Evolutionary conservation across 2,113 vertebrate genomes (phyloP), one percentile per base, ranked within the genome.

Genomic region (Muntiacus reevesi): DNA sequence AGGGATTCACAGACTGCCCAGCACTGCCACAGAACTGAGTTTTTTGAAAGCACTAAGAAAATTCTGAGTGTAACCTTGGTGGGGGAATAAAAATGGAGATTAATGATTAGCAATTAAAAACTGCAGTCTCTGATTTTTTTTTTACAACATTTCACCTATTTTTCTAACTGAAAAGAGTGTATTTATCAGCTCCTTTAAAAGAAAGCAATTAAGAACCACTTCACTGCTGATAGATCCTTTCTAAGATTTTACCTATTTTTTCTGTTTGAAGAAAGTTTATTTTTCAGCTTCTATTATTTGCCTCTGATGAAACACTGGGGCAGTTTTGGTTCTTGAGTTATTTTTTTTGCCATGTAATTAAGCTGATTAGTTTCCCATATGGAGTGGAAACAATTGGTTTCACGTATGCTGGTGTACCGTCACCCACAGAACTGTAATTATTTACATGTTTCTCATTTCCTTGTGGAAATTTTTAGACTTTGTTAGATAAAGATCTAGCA

Each of bases 371-470:
- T 91, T 91, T 96, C 79, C 96, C 98, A 97, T 98, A 96, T 97
- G 97, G 97, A 95, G 52, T 95, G 30, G n/a, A 71, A 98, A 97
- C n/a, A 88, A 89, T 95, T 97, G 87, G 94, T 96, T 98, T 98
- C 83, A 93, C 93, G 62, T 54, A 59, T 30, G 64, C 93, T 92
- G 91, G 76, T 55, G 74, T 81, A 25, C 62, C 43, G 82, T 60
- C 36, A 60, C 62, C 76, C 43, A 25, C 45, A 55, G 91, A 97
- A 82, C 47, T 79, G 90, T 85, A 28, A 97, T 67, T 98, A 96
- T 98, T 98, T 96, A 91, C 91, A 81, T 92, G 98, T 96, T 97
- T 96, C 90, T 97, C 95, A 89, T 98, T 98, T 98, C 98, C 98
- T 96, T 30, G 64, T 97, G 84, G 89, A 97, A 95, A 97, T 97